A percentile compares a stretch with the other conserved stretches of the same genome.
These are phyloP conservation scores for Cepaea hortensis DNA, from an alignment of 2,888 invertebrate species.

Conservation along the genomic window DNA sequence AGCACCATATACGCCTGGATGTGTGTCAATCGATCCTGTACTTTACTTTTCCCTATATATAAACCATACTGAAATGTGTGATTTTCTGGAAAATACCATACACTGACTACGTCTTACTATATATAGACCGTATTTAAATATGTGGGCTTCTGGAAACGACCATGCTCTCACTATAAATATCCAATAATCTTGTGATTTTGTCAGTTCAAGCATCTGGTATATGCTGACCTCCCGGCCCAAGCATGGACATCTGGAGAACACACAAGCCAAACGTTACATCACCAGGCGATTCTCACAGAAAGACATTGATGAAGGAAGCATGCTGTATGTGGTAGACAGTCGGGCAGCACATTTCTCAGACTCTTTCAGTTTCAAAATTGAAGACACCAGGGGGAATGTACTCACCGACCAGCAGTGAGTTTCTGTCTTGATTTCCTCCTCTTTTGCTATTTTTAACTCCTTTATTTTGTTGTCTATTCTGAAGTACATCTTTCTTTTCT, in stretches of 20 bases:
- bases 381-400: conserved; percentile 70
- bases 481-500: background rate
- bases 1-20: too few species aligned
- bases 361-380: conserved; percentile 71
- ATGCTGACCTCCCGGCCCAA: conserved; percentile 67
- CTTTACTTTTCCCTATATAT: too few species aligned
- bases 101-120: too few species aligned
- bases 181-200: background rate
- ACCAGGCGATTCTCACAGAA: conserved; percentile 72
- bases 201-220: conserved; percentile 66
- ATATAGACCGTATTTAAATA: too few species aligned
- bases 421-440: background rate
- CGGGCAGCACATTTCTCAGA: conserved; percentile 67
- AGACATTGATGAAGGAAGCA: conserved; percentile 72
- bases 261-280: conserved; percentile 68
- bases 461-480: background rate
- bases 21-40: too few species aligned
- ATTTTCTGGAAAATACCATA: too few species aligned
- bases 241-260: conserved; percentile 73
- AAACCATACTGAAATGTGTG: too few species aligned
- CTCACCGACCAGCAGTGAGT: conserved; percentile 69
- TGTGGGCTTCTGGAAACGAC: too few species aligned
- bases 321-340: conserved; percentile 69
- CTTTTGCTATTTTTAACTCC: background rate
- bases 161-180: too few species aligned